Evolutionary conservation across 2,888 invertebrate species (phyloP).

Genomic region (Polyommatus iphigenia): DNA sequence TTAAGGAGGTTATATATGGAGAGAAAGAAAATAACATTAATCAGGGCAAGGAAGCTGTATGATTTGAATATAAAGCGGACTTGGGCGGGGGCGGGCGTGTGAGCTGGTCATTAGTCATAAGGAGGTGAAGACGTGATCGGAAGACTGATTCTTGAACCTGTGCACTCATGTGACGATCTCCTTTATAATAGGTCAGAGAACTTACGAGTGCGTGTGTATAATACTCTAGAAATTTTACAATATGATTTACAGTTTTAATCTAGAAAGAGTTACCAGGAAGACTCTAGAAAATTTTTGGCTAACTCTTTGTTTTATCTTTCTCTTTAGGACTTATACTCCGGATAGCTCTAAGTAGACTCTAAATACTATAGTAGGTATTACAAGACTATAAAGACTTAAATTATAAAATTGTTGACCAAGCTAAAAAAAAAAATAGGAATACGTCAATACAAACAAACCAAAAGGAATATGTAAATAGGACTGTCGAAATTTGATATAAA

Average conservation of each 20-base stretch:
- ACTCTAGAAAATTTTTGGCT: no score
- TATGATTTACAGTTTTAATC: no score
- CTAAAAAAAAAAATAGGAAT: background rate
- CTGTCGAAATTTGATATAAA: slow-evolving; percentile 44
- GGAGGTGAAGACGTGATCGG: slow-evolving; percentile 67
- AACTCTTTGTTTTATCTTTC: no score
- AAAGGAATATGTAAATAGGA: slow-evolving; percentile 34
- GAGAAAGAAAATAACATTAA: slow-evolving; percentile 75
- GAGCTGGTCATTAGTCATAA: slow-evolving; percentile 79
- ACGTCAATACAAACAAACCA: slow-evolving; percentile 2
- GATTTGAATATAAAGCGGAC: slow-evolving; percentile 76
- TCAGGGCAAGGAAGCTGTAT: slow-evolving; percentile 73
- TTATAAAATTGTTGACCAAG: no score
- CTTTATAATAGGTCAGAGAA: slow-evolving; percentile 3
- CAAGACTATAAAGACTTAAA: no score
- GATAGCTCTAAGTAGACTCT: no score
- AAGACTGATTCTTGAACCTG: slow-evolving; percentile 46
- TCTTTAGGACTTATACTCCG: no score
- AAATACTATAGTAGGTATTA: no score
- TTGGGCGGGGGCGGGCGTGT: slow-evolving; percentile 55
- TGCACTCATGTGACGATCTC: slow-evolving; percentile 40
- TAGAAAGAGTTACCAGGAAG: no score
- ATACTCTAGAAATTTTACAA: background rate
- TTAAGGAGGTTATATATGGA: slow-evolving; percentile 66
- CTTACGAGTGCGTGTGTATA: background rate